Conservation (phyloP, 2,797 vertebrate genomes). For the Mergus octosetaceus region DNA sequence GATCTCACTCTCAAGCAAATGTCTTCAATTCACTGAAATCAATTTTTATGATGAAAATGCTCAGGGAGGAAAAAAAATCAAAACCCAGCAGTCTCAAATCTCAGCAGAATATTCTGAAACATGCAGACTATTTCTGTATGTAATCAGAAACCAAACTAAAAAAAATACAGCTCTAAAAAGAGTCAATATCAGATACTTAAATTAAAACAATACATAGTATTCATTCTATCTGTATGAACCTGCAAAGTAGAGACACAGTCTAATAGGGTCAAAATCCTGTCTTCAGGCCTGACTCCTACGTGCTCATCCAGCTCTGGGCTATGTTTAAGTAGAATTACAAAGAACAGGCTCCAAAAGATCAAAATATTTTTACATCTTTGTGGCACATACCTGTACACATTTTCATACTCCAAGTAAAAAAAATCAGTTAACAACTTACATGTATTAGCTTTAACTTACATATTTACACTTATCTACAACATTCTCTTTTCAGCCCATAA, state of each 20-base stretch:
- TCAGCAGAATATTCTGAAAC: background rate
- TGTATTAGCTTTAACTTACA: slow-evolving; percentile 62
- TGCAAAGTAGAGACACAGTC: slow-evolving; percentile 66
- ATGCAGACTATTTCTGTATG: background rate
- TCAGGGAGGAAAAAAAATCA: background rate
- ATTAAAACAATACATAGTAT: slow-evolving; percentile 79
- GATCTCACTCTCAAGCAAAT: background rate
- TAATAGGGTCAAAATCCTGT: slow-evolving; percentile 18
- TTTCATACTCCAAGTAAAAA: slow-evolving; percentile 66
- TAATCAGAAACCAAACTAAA: slow-evolving; percentile 34
- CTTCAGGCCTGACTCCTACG: slow-evolving; percentile 31
- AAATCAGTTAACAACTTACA: slow-evolving; percentile 51
- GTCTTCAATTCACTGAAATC: background rate
- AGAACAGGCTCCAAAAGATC: background rate
- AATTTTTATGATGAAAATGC: background rate
- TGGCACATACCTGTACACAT: slow-evolving; percentile 3
- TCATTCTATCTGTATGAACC: slow-evolving; percentile 63
- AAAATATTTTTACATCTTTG: slow-evolving; percentile 55
- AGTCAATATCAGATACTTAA: background rate
- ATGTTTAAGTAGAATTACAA: background rate
- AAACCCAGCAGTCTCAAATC: background rate
- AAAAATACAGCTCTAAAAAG: slow-evolving; percentile 27
- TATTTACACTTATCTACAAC: slow-evolving; percentile 57
- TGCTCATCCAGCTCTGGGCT: background rate
- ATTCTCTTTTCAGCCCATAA: background rate